phyloP scores from a whole-genome alignment of 2,113 vertebrate genomes.

The Coracopsis vasa region DNA sequence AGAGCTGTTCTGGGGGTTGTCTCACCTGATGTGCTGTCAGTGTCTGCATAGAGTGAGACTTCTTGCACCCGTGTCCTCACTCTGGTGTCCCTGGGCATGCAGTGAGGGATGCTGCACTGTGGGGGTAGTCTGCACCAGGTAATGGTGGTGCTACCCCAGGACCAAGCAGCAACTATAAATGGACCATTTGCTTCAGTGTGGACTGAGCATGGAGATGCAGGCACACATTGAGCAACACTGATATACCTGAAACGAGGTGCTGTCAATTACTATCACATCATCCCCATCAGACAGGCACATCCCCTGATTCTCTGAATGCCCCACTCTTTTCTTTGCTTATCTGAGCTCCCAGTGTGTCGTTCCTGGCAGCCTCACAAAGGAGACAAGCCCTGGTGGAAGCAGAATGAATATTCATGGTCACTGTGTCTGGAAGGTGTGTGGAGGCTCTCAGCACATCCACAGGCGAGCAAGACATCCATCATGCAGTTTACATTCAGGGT shows the following conservation, averaged over 20 bases:
- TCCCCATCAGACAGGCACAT: background rate
- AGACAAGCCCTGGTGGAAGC: background rate
- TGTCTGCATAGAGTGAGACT: background rate
- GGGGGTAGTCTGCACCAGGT: background rate
- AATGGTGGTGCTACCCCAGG: background rate
- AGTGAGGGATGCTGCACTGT: rapidly evolving
- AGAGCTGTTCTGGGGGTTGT: background rate
- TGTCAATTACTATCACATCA: background rate
- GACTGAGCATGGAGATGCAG: background rate
- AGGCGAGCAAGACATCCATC: background rate
- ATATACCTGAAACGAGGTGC: background rate
- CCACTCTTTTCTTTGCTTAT: background rate
- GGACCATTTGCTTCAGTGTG: background rate
- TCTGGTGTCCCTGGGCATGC: background rate
- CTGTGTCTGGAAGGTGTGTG: background rate
- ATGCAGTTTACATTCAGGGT: background rate
- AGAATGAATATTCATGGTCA: slow-evolving; percentile 21
- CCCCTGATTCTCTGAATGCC: background rate
- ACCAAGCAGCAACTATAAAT: background rate
- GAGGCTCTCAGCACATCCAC: background rate
- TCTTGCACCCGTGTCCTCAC: background rate
- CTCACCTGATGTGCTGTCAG: background rate
- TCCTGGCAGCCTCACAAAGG: background rate
- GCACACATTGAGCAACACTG: background rate
- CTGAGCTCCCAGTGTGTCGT: background rate